phyloP scores from a whole-genome alignment of 2,797 vertebrate genomes.

The Rhynchonycteris naso region DNA sequence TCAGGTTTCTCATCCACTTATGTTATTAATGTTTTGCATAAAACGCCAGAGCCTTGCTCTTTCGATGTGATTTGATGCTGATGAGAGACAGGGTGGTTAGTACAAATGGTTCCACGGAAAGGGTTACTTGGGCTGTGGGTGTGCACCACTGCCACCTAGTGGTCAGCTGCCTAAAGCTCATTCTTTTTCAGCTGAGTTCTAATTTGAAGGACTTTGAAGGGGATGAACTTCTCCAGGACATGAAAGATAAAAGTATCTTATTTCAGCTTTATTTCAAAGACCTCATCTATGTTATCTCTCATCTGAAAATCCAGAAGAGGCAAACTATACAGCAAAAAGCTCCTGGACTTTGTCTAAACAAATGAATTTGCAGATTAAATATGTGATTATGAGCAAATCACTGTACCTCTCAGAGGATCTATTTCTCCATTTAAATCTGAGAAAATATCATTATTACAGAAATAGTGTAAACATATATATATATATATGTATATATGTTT shows the following conservation, averaged over 20 bases:
- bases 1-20: slow-evolving; percentile 78
- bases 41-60: slow-evolving; percentile 80
- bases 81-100: slow-evolving; percentile 60
- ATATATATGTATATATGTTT: neutral
- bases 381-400: neutral
- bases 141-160: slow-evolving; percentile 58
- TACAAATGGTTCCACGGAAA: slow-evolving; percentile 64
- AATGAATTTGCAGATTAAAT: neutral
- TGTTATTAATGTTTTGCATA: slow-evolving; percentile 75
- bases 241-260: neutral
- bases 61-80: slow-evolving; percentile 63
- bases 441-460: neutral
- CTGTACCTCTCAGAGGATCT: neutral
- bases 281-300: neutral
- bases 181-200: neutral
- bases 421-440: neutral
- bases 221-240: neutral
- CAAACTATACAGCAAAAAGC: neutral
- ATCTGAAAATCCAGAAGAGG: slow-evolving; percentile 30
- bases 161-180: neutral
- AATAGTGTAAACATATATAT: neutral
- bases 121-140: neutral
- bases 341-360: neutral
- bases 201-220: neutral
- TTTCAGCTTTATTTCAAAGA: neutral